Evolutionary conservation across 2,113 vertebrate species (phyloP), one percentile per base, ranked within the genome.

Genomic region (Lepisosteus oculatus): DNA sequence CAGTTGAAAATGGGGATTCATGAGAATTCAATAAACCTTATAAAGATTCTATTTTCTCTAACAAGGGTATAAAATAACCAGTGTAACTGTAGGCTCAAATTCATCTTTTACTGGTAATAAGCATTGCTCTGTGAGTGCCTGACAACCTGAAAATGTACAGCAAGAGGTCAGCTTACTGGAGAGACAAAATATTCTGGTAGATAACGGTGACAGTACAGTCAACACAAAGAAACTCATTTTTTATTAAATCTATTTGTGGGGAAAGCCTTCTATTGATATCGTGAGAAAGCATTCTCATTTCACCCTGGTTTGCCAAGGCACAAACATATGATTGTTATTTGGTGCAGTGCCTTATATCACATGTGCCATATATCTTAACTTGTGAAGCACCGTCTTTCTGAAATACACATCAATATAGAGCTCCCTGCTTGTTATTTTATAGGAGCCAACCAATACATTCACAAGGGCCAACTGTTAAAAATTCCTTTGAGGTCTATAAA

Each of bases 281-380:
- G 81, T 76, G 78, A 80, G 84, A 86, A 89, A 86, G 76, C 73
- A 76, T 78, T 81, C 77, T 80, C 70, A 80, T 78, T 85, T 80
- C 83, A 71, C 72, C 68, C 80, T 76, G 77, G 80, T 80, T 71
- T 61, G 69, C 80, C 80, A 79, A 85, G 87, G 90, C 86, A 87
- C 81, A 89, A 90, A 91, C 84, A 76, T 84, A 89, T 87, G 84
- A 87, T 88, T 89, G 89, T 86, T 87, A 89, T 89, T 87, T 85
- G 87, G 81, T 81, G 80, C 79, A 82, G 84, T 83, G 86, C 80
- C 80, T 87, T 86, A 79, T 85, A 78, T 86, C 80, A 73, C 69
- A 78, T 74, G 75, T 77, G 78, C 82, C 83, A 84, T 89, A 88
- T 80, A 86, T 89, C 64, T 44, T 44, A 47, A 68, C 51, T 55